Base-by-base conservation (phyloP, 2,113 vertebrate genomes). In the Eptesicus fuscus region DNA sequence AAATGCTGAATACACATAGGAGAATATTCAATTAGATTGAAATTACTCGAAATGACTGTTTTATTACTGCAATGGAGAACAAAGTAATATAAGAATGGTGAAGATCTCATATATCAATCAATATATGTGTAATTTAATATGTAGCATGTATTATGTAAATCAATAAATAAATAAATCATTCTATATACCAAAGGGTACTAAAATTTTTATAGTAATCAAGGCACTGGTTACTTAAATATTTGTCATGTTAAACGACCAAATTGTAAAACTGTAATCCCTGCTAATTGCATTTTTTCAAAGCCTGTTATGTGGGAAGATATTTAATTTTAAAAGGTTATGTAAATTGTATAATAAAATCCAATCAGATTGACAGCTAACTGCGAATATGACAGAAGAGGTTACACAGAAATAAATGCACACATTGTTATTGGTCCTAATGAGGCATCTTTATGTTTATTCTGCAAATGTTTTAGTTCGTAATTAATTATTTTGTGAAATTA, bases 401-500 rank as follows among this genome's bases (percentile, higher is more conserved):
- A 65, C 40, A 84, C 67, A 40, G n/a, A 95, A 95, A 95, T 83
- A 93, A 94, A 95, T 80, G 78, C 65, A 90, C 18, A 93, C 47
- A 91, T 79, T 94, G 25, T 94, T 95, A 91, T 56, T 93, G 79
- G 61, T 96, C 22, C 16, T 94, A 93, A 96, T 94, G 18, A 91
- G 40, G 5, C 25, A 91, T 74, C 16, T 74, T 32, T 86, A 90
- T 91, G 95, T 94, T 95, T 89, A 96, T 83, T 80, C 87, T 93
- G 14, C 0, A 86, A 91, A 92, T 87, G 40, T 89, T 95, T 95
- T 88, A 83, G 20, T 89, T 91, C 83, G 44, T 37, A 90, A 88
- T 90, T 92, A 93, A 95, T 96, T 32, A 94, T 94, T 95, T 93
- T 95, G 47, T 87, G 78, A 95, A 93, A 93, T 94, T 63, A 73